Conservation (phyloP, 2,113 vertebrate genomes). For the Parotia lawesii region DNA sequence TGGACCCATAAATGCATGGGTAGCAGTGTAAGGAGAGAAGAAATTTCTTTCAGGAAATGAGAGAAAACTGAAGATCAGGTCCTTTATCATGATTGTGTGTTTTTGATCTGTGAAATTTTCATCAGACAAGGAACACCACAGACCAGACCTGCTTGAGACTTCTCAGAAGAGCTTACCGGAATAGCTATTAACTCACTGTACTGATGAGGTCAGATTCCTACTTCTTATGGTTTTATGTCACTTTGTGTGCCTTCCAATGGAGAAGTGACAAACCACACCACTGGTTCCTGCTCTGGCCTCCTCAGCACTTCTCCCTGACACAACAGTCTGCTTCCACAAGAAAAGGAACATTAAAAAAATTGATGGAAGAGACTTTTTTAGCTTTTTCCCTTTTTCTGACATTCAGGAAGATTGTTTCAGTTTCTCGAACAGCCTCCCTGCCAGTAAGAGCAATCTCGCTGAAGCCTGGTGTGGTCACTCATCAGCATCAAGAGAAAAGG, state of each 20-base stretch:
- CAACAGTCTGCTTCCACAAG: background rate
- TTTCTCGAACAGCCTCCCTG: background rate
- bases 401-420: background rate
- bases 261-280: background rate
- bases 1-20: background rate
- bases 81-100: rapidly evolving
- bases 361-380: background rate
- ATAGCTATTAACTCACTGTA: background rate
- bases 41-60: background rate
- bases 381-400: background rate
- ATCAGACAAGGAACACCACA: background rate
- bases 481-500: background rate
- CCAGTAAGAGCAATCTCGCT: background rate
- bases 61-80: background rate
- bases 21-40: background rate
- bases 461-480: background rate
- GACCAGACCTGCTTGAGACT: background rate
- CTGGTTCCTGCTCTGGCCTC: background rate
- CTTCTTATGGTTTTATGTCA: background rate
- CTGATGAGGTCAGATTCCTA: background rate
- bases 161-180: background rate
- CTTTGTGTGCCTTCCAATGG: background rate
- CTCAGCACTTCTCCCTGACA: background rate
- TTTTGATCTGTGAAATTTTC: background rate
- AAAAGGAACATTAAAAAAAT: background rate